Conservation (phyloP, 2,888 invertebrate species). For the Acrocera orbiculus region DNA sequence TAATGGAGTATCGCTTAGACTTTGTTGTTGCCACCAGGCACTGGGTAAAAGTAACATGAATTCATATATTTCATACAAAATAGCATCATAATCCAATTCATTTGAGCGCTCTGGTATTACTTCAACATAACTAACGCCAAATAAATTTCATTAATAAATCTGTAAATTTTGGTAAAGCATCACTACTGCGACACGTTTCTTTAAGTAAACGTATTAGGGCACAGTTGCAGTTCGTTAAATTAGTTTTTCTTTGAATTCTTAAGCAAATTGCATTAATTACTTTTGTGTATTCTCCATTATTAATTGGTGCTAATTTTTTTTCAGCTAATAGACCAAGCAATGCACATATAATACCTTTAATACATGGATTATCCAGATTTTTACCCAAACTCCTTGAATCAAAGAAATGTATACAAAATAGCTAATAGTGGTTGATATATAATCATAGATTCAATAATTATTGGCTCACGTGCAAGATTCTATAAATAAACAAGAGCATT, state of each 20-base stretch:
- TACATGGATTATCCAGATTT: slow-evolving; percentile 25
- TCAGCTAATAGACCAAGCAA: slow-evolving; percentile 29
- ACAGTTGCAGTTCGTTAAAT: slow-evolving; percentile 57
- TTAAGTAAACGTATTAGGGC: slow-evolving; percentile 77
- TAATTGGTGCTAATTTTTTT: slow-evolving; percentile 28
- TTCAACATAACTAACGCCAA: slow-evolving; percentile 87
- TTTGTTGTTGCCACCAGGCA: slow-evolving; percentile 69
- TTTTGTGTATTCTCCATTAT: slow-evolving; percentile 48
- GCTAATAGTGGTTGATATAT: slow-evolving; percentile 47
- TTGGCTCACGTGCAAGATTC: slow-evolving; percentile 31
- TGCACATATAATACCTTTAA: slow-evolving; percentile 30
- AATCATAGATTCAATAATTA: slow-evolving; percentile 46
- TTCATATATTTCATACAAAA: slow-evolving; percentile 67
- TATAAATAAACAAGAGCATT: slow-evolving; percentile 13
- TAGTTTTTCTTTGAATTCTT: slow-evolving; percentile 55
- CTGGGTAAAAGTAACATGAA: slow-evolving; percentile 81
- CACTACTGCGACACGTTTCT: slow-evolving; percentile 58
- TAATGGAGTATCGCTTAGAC: slow-evolving; percentile 71
- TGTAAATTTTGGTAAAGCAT: slow-evolving; percentile 51
- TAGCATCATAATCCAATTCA: slow-evolving; percentile 57
- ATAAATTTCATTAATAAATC: slow-evolving; percentile 83
- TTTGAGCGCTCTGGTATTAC: slow-evolving; percentile 62
- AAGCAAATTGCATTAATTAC: slow-evolving; percentile 60
- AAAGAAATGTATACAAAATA: slow-evolving; percentile 29
- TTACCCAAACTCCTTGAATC: slow-evolving; percentile 28